A percentile compares a stretch with the other conserved stretches of the same genome.
Conservation (phyloP, 2,888 invertebrate genomes). For the Leucoma salicis region DNA sequence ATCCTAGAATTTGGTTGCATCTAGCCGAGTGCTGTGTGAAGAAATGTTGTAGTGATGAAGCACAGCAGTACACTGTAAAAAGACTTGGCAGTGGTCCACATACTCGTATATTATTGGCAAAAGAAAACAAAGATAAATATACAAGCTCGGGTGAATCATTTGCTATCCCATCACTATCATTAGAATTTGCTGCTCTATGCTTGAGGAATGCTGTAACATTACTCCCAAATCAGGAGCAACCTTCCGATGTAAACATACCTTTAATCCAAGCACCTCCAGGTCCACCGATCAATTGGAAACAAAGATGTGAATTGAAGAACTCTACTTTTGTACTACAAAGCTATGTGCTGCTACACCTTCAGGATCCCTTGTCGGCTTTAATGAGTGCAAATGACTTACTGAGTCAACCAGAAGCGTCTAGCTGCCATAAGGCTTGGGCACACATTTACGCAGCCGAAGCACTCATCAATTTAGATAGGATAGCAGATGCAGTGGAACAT, state of each 20-base stretch:
- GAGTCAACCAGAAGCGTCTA: constrained; percentile 83
- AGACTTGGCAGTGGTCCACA: constrained; percentile 75
- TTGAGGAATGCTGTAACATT: constrained; percentile 91
- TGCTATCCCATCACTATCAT: constrained; percentile 92
- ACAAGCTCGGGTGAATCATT: constrained; percentile 85
- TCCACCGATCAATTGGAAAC: constrained; percentile 83
- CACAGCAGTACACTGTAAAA: constrained; percentile 66
- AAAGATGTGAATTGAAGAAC: constrained; percentile 83
- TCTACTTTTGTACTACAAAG: constrained; percentile 89
- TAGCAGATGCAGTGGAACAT: constrained; percentile 91
- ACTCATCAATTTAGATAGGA: constrained; percentile 89
- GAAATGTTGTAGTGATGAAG: constrained; percentile 83
- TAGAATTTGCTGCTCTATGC: constrained; percentile 95
- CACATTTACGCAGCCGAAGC: constrained; percentile 96
- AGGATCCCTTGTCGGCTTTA: constrained; percentile 90
- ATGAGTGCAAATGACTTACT: constrained; percentile 90
- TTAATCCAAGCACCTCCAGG: constrained; percentile 83
- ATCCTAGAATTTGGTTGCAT: constrained; percentile 95
- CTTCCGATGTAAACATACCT: constrained; percentile 51
- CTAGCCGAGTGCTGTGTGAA: constrained; percentile 96
- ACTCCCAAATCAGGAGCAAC: constrained; percentile 82
- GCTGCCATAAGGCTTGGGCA: constrained; percentile 86
- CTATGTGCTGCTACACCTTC: constrained; percentile 91
- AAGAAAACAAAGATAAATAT: constrained; percentile 67
- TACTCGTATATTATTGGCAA: constrained; percentile 62